Evolutionary conservation across 2,888 invertebrate genomes (phyloP).

Genomic region (Rapana venosa): DNA sequence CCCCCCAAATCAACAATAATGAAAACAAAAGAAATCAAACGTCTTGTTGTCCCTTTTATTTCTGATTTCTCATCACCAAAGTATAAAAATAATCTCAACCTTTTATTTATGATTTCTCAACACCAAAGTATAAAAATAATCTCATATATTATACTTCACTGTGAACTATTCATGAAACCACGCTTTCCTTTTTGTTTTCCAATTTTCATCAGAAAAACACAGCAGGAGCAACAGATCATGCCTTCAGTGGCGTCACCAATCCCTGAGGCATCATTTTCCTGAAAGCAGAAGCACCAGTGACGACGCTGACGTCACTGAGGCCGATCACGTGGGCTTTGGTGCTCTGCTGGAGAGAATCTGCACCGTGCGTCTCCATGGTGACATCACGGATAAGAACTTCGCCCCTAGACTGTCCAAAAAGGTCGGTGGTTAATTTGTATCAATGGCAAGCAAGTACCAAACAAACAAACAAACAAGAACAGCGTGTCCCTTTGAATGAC

Average conservation of each 20-base stretch:
- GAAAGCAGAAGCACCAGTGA: neutral
- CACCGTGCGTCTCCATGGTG: conserved; percentile 35
- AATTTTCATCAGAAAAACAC: neutral
- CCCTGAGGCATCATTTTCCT: neutral
- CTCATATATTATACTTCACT: neutral
- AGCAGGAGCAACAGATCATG: neutral
- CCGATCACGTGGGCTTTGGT: conserved; percentile 19
- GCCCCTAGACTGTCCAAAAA: conserved; percentile 23
- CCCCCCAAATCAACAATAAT: too few species aligned
- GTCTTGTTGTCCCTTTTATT: too few species aligned
- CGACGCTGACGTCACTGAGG: conserved; percentile 12
- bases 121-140: too few species aligned
- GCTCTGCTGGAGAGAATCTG: conserved; percentile 36
- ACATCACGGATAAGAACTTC: conserved; percentile 35
- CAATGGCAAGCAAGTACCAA: neutral
- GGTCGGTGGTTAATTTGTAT: neutral
- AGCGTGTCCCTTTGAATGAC: too few species aligned
- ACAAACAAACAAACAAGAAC: neutral
- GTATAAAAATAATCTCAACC: too few species aligned
- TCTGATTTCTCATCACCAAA: too few species aligned
- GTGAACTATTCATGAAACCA: neutral
- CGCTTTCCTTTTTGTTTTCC: neutral
- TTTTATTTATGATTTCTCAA: too few species aligned
- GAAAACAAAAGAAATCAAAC: too few species aligned
- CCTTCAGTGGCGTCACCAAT: conserved; percentile 3